Evolutionary conservation across 1,140 invertebrate species (phyloP), one percentile per base, ranked within the genome.

Genomic region (Neocloeon triangulifer): DNA sequence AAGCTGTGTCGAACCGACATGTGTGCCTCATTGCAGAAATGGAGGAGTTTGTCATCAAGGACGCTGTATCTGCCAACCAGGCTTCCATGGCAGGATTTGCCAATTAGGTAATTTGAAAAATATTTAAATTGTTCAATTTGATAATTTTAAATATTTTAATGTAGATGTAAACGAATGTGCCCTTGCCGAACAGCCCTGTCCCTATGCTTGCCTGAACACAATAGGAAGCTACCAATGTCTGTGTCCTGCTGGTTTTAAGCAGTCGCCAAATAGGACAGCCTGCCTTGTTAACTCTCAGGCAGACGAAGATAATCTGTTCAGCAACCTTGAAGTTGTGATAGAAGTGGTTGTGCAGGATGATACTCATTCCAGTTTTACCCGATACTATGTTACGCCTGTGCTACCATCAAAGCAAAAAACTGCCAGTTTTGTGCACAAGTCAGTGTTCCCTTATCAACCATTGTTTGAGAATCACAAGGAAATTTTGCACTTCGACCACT

Each of bases 161-260:
- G 16, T 27, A 34, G 33, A 34, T 18, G 16, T 34, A 5, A 30
- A 34, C 14, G 33, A 34, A 20, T 34, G 33, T 25, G 12, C 14
- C 7, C 16, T 18, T 10, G 9, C 7, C 8, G 10, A 15, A 15
- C 13, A 16, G n/a, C 13, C 19, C 1, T 34, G 33, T 16, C n/a
- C 10, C 10, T 16, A 30, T 13, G 13, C 13, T 4, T 34, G 33
- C 17, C 19, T 30, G 10, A 34, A 34, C 17, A 10, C 26, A 18
- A 14, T 7, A 19, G 33, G 33, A 9, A 29, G 33, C 10, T 34
- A 16, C 18, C 33, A 30, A 14, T 34, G 33, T 16, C 9, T 34
- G 8, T 34, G 33, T 29, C 33, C 33, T 5, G 14, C 7, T 10
- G 33, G 25, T 6, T 26, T 19, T 8, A 28, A 15, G 8, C 13